Base-by-base conservation (phyloP, 2,797 vertebrate species). In the Psittacula echo region DNA sequence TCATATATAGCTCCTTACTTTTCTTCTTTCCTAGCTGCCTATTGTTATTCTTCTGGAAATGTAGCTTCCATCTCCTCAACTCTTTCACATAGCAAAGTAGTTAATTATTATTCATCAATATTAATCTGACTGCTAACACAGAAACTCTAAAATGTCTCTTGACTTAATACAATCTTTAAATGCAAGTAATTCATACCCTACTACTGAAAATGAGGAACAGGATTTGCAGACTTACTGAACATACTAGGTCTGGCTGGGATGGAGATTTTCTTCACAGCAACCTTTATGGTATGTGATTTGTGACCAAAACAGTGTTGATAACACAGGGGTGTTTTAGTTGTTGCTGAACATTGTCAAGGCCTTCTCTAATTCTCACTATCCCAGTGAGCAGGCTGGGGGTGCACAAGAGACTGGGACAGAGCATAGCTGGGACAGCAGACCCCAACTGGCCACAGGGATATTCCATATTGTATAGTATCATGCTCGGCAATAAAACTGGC, bases 201-300 rank as follows among this genome's bases (percentile, higher is more conserved):
- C 45, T 68, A 24, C 1, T 24, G 30, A 85, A 75, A 92, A 74
- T 0, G 2, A 78, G 42, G 24, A 64, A 54, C 10, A 67, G 37
- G 30, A 84, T 58, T 80, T 80, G 62, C 30, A 79, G 54, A 21
- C 29, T 24, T 47, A 50, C 18, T 80, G 42, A 80, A 50, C 1
- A 1, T 9, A 41, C 8, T 21, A 12, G 18, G 9, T 14, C 41
- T 75, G 54, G 53, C 37, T 53, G 11, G 14, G 41, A 56, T 27
- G 22, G 39, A 61, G n/a, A 44, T 75, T 93, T 67, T 88, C 51
- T 83, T 83, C 66, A 61, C 60, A 67, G 60, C 78, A 72, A 53
- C 16, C 48, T 73, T 20, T 22, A 44, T 37, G 32, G 60, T 54
- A 18, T 44, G 34, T 39, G n/a, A 41, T 73, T 11, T 70, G 56